These are phyloP conservation scores for Trissonchulus latispiculum DNA, from an alignment of 2,888 invertebrate genomes.

Conservation along the genomic window DNA sequence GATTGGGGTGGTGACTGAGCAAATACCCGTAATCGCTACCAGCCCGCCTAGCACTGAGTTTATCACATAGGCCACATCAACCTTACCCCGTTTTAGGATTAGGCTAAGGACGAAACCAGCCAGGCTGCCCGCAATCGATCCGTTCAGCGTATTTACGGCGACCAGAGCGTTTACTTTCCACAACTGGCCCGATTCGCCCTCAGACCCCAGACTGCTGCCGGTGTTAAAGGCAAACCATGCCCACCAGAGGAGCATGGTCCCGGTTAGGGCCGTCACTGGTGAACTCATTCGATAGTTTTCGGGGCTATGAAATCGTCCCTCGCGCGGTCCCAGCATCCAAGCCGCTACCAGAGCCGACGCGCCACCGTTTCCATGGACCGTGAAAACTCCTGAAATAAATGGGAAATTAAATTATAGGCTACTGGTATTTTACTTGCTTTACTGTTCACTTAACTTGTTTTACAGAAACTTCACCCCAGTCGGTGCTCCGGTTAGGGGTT, in stretches of 20 bases:
- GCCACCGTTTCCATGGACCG: constrained; percentile 20
- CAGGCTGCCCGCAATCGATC: constrained; percentile 76
- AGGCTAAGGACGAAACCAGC: constrained; percentile 49
- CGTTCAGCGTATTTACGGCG: constrained; percentile 79
- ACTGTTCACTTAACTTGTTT: no score
- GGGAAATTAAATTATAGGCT: no score
- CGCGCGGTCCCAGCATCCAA: constrained; percentile 19
- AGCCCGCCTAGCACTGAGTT: constrained; percentile 60
- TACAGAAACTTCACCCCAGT: no score
- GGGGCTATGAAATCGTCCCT: constrained; percentile 19
- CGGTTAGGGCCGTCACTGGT: no score
- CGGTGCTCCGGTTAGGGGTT: no score
- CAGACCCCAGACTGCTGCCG: constrained; percentile 11
- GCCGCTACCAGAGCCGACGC: constrained; percentile 18
- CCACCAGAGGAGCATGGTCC: constrained; percentile 13
- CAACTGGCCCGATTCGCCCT: not conserved
- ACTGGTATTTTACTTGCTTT: no score
- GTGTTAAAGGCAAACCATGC: constrained; percentile 13
- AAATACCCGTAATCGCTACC: constrained; percentile 2
- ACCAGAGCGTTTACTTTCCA: constrained; percentile 12
- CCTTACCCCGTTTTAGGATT: constrained; percentile 48
- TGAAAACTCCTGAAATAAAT: constrained; percentile 13
- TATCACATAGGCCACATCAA: constrained; percentile 72
- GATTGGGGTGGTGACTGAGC: not conserved
- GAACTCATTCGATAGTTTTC: constrained; percentile 6